Percentiles rank a stretch among this genome's conserved stretches.
Conservation (phyloP, 2,797 vertebrate genomes). For the Leptodactylus fallax region DNA sequence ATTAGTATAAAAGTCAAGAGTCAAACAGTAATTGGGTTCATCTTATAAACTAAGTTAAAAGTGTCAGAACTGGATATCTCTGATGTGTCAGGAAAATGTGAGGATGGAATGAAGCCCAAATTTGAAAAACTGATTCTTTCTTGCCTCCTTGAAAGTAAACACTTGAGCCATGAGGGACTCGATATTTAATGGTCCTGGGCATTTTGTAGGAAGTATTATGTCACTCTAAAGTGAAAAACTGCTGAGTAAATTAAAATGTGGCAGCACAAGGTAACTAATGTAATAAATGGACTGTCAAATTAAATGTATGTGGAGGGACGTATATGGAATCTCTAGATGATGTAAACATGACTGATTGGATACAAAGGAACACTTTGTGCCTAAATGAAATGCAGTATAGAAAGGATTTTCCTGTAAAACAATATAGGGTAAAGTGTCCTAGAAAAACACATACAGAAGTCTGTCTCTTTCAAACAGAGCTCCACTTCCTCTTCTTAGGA, state of each 20-base stretch:
- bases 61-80: background rate
- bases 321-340: slow-evolving; percentile 29
- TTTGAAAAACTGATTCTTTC: background rate
- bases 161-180: slow-evolving; percentile 24
- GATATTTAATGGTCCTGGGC: slow-evolving; percentile 37
- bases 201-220: slow-evolving; percentile 30
- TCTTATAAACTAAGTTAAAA: slow-evolving; percentile 61
- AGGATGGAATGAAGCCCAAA: background rate
- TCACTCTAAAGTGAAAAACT: slow-evolving; percentile 48
- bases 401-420: background rate
- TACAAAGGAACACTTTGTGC: background rate
- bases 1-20: too few relatives aligned
- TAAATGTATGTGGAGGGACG: slow-evolving; percentile 35
- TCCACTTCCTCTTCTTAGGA: too few relatives aligned
- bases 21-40: too few relatives aligned
- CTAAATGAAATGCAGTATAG: background rate
- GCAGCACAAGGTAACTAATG: slow-evolving; percentile 40
- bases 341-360: slow-evolving; percentile 13
- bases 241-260: slow-evolving; percentile 49
- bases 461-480: too few relatives aligned
- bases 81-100: background rate
- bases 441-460: background rate
- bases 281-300: slow-evolving; percentile 57
- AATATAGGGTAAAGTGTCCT: background rate
- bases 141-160: slow-evolving; percentile 23